Conservation (phyloP, 2,888 invertebrate species). For the Cataglyphis livida region DNA sequence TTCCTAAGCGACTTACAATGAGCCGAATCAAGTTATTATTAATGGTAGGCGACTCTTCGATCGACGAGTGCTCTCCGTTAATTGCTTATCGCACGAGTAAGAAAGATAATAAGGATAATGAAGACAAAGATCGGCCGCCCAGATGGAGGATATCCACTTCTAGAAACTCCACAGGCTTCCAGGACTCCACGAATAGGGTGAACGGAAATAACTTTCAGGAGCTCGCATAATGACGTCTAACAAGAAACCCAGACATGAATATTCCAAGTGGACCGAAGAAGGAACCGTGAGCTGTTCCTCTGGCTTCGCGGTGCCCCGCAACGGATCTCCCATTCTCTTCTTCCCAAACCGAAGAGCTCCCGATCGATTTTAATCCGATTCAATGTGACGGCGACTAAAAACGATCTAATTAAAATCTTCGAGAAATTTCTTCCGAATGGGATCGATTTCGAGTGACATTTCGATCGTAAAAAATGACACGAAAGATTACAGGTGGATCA, state of each 20-base stretch:
- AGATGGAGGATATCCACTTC: neutral
- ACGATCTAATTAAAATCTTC: slow-evolving; percentile 26
- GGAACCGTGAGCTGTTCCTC: slow-evolving; percentile 34
- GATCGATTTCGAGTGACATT: slow-evolving; percentile 39
- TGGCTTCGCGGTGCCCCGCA: neutral
- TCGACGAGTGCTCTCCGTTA: slow-evolving; percentile 52
- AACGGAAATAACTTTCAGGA: slow-evolving; percentile 31
- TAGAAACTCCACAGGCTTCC: neutral
- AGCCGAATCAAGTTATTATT: slow-evolving; percentile 59
- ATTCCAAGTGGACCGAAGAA: slow-evolving; percentile 41
- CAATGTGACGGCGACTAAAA: neutral
- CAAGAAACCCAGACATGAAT: slow-evolving; percentile 49
- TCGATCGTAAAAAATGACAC: neutral
- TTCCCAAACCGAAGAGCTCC: neutral
- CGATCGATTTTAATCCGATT: neutral
- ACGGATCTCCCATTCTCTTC: slow-evolving; percentile 4
- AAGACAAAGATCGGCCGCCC: slow-evolving; percentile 11
- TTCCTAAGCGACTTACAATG: slow-evolving; percentile 55
- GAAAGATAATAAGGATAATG: slow-evolving; percentile 50
- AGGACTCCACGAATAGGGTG: neutral
- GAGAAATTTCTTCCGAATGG: slow-evolving; percentile 32
- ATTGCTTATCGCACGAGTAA: slow-evolving; percentile 59
- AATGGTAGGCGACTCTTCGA: slow-evolving; percentile 50
- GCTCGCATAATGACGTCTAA: slow-evolving; percentile 35
- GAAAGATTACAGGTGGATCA: neutral